These are phyloP conservation scores for Lepus townsendii DNA, from an alignment of 2,797 vertebrate species.

Conservation along the genomic window DNA sequence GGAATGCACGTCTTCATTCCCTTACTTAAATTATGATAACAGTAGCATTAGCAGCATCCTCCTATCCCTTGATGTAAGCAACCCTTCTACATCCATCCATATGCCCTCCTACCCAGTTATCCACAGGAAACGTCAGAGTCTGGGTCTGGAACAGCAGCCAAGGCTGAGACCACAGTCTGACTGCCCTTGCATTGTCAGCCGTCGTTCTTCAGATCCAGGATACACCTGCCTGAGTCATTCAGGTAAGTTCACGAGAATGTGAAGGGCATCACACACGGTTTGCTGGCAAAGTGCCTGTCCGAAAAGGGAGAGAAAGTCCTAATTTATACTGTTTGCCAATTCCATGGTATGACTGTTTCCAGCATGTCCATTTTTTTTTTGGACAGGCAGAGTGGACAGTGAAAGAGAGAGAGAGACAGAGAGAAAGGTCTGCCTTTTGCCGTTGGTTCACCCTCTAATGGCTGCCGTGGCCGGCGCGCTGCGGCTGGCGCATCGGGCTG, in stretches of 20 bases:
- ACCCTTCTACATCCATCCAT: not conserved
- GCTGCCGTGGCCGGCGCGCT: no score
- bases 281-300: not conserved
- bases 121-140: not conserved
- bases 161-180: not conserved
- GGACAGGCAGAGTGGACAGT: no score
- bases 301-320: not conserved
- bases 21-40: not conserved
- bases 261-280: not conserved
- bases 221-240: not conserved
- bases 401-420: no score
- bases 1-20: not conserved
- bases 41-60: not conserved
- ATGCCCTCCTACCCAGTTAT: not conserved
- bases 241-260: not conserved
- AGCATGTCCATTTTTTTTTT: not conserved
- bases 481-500: no score
- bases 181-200: not conserved
- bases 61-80: not conserved
- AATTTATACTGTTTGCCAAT: not conserved
- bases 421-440: no score
- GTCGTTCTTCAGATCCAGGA: not conserved
- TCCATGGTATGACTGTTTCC: constrained; percentile 19
- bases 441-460: no score
- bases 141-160: not conserved